These are phyloP conservation scores for Ichneumoninae sp. DNA, from an alignment of 2,888 invertebrate genomes.

Conservation along the genomic window DNA sequence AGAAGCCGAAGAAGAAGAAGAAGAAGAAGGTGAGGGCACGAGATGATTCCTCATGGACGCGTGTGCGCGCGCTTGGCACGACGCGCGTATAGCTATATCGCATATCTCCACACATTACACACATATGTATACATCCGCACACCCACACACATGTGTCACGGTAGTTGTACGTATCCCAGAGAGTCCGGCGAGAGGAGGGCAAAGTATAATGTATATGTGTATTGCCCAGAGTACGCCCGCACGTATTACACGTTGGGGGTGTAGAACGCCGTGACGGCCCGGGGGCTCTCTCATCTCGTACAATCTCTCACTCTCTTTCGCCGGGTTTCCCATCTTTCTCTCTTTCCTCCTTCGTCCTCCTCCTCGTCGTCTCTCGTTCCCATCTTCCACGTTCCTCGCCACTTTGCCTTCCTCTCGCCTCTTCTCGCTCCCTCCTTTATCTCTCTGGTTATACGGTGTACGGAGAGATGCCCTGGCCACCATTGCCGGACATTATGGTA, in stretches of 20 bases:
- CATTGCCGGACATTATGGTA: conserved; percentile 76
- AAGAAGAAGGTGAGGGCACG: conserved; percentile 59
- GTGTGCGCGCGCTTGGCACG: conserved; percentile 64
- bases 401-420: conserved; percentile 41
- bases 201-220: conserved; percentile 57
- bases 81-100: conserved; percentile 39
- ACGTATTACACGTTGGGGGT: conserved; percentile 74
- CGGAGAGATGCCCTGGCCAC: conserved; percentile 36
- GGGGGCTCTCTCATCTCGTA: conserved; percentile 75
- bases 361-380: conserved; percentile 36
- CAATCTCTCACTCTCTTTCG: conserved; percentile 69
- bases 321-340: conserved; percentile 59
- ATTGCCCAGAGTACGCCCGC: conserved; percentile 63
- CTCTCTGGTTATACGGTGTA: conserved; percentile 60
- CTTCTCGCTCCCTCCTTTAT: conserved; percentile 40
- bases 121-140: neutral
- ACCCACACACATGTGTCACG: neutral
- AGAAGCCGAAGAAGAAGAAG: conserved; percentile 46
- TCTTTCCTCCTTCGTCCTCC: conserved; percentile 45
- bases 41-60: conserved; percentile 61
- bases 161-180: neutral
- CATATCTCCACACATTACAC: conserved; percentile 6
- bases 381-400: conserved; percentile 33
- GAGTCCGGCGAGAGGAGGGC: conserved; percentile 5
- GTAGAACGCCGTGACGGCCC: conserved; percentile 74